Evolutionary conservation across 2,113 vertebrate genomes (phyloP).

Genomic region (Phylloscopus trochiloides): DNA sequence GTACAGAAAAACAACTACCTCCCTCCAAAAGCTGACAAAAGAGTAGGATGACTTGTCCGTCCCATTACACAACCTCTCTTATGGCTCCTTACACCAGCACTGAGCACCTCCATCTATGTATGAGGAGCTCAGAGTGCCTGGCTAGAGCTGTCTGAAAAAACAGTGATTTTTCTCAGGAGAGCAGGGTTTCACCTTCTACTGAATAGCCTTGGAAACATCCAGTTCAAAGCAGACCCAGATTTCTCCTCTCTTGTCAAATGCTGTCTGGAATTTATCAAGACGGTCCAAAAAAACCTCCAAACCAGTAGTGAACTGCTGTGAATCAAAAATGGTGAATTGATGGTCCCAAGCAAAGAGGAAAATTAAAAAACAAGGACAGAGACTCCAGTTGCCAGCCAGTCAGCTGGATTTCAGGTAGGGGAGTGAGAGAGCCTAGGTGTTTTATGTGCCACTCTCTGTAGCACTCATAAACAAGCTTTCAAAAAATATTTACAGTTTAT

Average conservation of each 20-base stretch:
- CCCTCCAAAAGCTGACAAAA: background rate
- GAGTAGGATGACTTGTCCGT: background rate
- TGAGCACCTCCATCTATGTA: background rate
- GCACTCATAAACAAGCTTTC: background rate
- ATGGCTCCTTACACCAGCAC: background rate
- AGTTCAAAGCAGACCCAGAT: background rate
- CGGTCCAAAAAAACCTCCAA: background rate
- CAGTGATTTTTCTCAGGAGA: background rate
- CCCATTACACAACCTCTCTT: background rate
- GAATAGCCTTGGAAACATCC: background rate
- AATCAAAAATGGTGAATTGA: background rate
- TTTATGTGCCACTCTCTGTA: background rate
- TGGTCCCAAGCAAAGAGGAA: background rate
- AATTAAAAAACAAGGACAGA: background rate
- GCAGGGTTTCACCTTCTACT: background rate
- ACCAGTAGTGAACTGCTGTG: accelerated
- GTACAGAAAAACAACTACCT: background rate
- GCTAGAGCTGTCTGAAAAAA: background rate
- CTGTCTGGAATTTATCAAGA: background rate
- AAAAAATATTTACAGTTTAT: background rate
- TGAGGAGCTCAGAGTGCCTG: background rate
- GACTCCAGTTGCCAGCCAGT: background rate
- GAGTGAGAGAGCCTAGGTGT: background rate
- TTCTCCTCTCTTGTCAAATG: background rate
- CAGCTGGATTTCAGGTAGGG: background rate